Percentiles rank a stretch among this genome's conserved stretches.
These are phyloP conservation scores for Paracentrotus lividus DNA, from an alignment of 53 echinoderm and acorn worm species.

Conservation along the genomic window DNA sequence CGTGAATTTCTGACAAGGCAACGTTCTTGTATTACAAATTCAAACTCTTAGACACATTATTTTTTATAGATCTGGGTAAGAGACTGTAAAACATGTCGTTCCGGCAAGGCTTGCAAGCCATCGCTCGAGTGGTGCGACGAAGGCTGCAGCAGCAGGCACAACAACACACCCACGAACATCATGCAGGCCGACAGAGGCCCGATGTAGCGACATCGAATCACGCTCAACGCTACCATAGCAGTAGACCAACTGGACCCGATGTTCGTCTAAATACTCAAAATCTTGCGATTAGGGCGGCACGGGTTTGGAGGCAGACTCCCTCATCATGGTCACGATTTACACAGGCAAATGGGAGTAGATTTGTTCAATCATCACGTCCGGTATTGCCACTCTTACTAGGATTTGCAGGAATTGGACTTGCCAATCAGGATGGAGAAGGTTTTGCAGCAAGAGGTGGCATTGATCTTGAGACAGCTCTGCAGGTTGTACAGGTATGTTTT, in stretches of 20 bases:
- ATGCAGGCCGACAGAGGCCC: slow-evolving; percentile 33
- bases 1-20: not conserved
- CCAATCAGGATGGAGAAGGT: not conserved
- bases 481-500: not conserved
- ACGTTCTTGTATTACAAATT: not conserved
- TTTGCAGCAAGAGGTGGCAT: not conserved
- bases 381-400: slow-evolving; percentile 43
- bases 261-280: not conserved
- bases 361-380: not conserved
- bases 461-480: slow-evolving; percentile 2
- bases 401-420: slow-evolving; percentile 51
- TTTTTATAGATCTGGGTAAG: not conserved
- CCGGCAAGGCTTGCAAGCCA: slow-evolving; percentile 43
- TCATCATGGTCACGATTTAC: not conserved
- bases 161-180: slow-evolving; percentile 16
- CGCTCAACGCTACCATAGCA: not conserved
- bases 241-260: not conserved
- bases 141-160: slow-evolving; percentile 47
- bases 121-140: slow-evolving; percentile 36
- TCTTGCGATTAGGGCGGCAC: not conserved
- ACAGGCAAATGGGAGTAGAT: slow-evolving; percentile 8
- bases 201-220: not conserved
- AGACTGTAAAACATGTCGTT: slow-evolving; percentile 47
- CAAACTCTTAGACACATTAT: not conserved
- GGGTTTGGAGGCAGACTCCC: slow-evolving; percentile 1